Evolutionary conservation across 2,888 invertebrate genomes (phyloP), one percentile per base, ranked within the genome.

Genomic region (Ophonus ardosiacus): DNA sequence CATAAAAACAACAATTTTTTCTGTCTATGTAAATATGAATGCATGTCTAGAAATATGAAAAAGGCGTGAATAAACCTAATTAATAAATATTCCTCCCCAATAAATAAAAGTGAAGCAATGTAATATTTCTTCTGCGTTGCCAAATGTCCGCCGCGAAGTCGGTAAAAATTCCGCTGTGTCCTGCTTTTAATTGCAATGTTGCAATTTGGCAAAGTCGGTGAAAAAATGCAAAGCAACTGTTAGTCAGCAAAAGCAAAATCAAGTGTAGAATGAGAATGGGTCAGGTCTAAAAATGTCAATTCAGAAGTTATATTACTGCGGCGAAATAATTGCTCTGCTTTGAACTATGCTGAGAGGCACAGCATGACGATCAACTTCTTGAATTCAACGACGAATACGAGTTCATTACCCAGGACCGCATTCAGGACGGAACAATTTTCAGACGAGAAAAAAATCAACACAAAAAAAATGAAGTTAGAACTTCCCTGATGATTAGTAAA

Each of bases 291-390:
- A 65, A 81, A 81, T 81, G 68, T 81, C 81, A 68, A 81, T 68
- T 65, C 81, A 81, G 81, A 68, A 81, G 78, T 78, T 57, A 31
- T 78, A 57, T 78, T 78, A 31, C 57, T 13, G 81, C 81, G 65
- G 65, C 68, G 24, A 81, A 81, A 81, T 81, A 81, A 81, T 81
- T 81, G 51, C 51, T 24, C 51, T 51, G 81, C 81, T 81, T 81
- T 81, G 81, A 81, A 81, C 51, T 80, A 43, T 15, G 65, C 81
- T 13, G 68, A 40, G 15, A 65, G 31, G 65, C 51, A 24, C 31
- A 51, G 81, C 65, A 81, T 81, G 81, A 81, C 78, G 57, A 78
- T 57, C 78, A 78, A 57, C 68, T 81, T 81, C 81, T 81, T 63
- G 81, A 51, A 68, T 81, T 68, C 81, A 81, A 63, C 65, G 59